Conservation (phyloP, 2,113 vertebrate genomes). For the Nipponia nippon region DNA sequence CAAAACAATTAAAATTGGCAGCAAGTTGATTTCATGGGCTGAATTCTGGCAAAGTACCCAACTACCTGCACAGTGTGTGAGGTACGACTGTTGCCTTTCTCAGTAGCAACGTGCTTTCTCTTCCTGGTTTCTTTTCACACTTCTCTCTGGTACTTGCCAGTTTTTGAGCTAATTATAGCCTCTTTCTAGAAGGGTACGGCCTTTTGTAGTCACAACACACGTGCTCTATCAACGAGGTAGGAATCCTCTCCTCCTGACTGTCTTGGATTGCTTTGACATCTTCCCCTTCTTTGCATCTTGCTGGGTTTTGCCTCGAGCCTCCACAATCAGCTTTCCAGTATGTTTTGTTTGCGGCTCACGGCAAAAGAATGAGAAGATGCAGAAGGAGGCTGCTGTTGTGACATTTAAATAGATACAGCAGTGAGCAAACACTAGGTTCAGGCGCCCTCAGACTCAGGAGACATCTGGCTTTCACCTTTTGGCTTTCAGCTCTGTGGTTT, state of each 20-base stretch:
- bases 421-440: not conserved
- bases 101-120: not conserved
- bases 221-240: not conserved
- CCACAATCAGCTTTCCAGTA: not conserved
- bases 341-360: not conserved
- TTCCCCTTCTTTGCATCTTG: not conserved
- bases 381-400: not conserved
- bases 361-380: not conserved
- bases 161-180: not conserved
- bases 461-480: not conserved
- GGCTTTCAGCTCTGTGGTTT: not conserved
- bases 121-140: not conserved
- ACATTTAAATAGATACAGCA: not conserved
- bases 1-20: not conserved
- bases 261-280: not conserved
- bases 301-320: not conserved
- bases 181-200: not conserved
- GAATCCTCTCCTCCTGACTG: not conserved
- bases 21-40: not conserved
- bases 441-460: not conserved
- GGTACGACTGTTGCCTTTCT: not conserved
- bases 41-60: not conserved
- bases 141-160: not conserved
- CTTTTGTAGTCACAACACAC: not conserved
- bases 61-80: not conserved